Base-by-base conservation (phyloP, 2,888 invertebrate genomes). In the Melipona bicolor region DNA sequence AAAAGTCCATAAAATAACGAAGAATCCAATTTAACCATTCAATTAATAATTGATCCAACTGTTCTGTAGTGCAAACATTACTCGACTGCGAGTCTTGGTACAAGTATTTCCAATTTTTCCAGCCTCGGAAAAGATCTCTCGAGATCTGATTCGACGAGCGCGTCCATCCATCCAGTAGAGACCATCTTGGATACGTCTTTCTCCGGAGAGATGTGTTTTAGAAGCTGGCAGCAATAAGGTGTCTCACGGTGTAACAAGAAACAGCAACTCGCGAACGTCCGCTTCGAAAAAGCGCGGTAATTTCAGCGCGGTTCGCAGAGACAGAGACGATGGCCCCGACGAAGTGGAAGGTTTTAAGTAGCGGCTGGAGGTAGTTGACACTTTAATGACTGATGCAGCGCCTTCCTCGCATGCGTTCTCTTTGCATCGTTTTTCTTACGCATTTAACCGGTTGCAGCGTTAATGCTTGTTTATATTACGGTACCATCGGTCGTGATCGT, bases 391-490 rank as follows among this genome's bases (percentile, higher is more conserved):
- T 81, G 82, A 81, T 81, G 73, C 73, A 69, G 43, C 81, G 72
- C 43, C 9, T 43, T 43, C 43, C 43, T 24, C 43, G 32, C 4
- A 9, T 43, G 32, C 36, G 36, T 36, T 36, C 67, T 69, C 68
- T 62, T 13, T 56, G 72, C 73, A 54, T 81, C 73, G 69, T 32
- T 72, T 81, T 81, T 69, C 73, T 74, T 81, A 69, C 73, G 69
- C 81, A 74, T 81, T 81, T 81, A 81, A 81, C 81, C 81, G 81
- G 81, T 81, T 81, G 32, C 82, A n/a, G 50, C 82, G 73, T 81
- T 81, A 81, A 81, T 81, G 82, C 69, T 73, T 81, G 73, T 74
- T 81, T 81, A 74, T 81, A 81, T 81, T 81, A 81, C 81, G 73
- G 81, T 81, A 81, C 82, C 32, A 50, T 62, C 68, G 43, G 54